A percentile compares a stretch with the other conserved stretches of the same genome.
These are phyloP conservation scores for Trichopria drosophilae DNA, from an alignment of 2,888 invertebrate genomes.

Conservation along the genomic window DNA sequence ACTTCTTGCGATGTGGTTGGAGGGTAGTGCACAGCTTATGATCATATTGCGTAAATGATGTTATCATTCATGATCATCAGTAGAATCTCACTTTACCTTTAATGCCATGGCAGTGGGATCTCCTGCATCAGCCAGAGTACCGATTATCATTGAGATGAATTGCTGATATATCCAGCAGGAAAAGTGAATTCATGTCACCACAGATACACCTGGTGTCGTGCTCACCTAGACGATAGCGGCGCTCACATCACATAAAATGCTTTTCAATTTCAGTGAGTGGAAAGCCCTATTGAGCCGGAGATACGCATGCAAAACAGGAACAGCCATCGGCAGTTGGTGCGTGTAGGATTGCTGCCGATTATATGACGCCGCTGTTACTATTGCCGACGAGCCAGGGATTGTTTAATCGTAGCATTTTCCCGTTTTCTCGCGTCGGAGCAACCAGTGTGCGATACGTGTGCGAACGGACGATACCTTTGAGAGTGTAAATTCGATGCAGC, in stretches of 20 bases:
- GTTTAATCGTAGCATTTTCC: slow-evolving; percentile 5
- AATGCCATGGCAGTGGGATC: too few relatives aligned
- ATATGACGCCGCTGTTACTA: slow-evolving; percentile 30
- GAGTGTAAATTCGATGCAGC: slow-evolving; percentile 5
- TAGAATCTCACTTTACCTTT: too few relatives aligned
- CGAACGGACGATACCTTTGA: slow-evolving; percentile 3
- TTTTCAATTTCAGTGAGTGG: slow-evolving; percentile 52
- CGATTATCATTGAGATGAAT: too few relatives aligned
- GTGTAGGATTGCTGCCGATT: slow-evolving; percentile 35
- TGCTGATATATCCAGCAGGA: too few relatives aligned
- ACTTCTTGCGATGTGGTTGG: too few relatives aligned
- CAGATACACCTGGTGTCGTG: too few relatives aligned
- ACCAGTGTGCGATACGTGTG: not conserved
- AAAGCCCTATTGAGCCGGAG: slow-evolving; percentile 50
- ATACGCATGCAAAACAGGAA: slow-evolving; percentile 50
- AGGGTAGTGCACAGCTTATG: too few relatives aligned
- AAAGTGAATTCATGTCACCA: too few relatives aligned
- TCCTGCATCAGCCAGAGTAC: too few relatives aligned
- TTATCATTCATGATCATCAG: too few relatives aligned
- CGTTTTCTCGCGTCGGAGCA: not conserved
- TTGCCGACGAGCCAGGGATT: slow-evolving; percentile 7
- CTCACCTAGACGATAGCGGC: slow-evolving; percentile 26
- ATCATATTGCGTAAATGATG: too few relatives aligned
- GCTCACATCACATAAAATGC: slow-evolving; percentile 45
- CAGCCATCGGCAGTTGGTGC: slow-evolving; percentile 19